These are phyloP conservation scores for Lordiphosa fenestrarum DNA, from an alignment of 2,888 invertebrate species.

Conservation along the genomic window DNA sequence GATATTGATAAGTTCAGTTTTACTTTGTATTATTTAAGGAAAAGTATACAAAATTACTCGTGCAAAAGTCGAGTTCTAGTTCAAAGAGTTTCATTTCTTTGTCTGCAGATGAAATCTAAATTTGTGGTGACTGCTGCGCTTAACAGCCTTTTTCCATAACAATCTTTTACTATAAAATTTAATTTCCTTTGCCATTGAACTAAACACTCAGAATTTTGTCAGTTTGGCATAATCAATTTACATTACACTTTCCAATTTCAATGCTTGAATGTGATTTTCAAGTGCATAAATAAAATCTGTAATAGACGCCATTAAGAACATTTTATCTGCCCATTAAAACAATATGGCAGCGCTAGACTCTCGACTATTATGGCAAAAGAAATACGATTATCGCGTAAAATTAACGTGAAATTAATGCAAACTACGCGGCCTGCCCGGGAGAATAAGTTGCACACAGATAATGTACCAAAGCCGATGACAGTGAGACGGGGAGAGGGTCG, in stretches of 20 bases:
- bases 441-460: slow-evolving; percentile 5
- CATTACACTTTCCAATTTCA: slow-evolving; percentile 13
- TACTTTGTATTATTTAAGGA: no score
- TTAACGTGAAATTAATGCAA: slow-evolving; percentile 73
- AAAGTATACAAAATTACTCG: no score
- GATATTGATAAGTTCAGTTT: no score
- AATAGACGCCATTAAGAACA: slow-evolving; percentile 68
- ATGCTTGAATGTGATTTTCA: slow-evolving; percentile 59
- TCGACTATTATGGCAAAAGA: slow-evolving; percentile 40
- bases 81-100: no score
- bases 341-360: slow-evolving; percentile 55
- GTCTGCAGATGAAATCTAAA: no score
- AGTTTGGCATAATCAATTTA: background rate
- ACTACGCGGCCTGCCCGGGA: slow-evolving; percentile 47
- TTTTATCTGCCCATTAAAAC: slow-evolving; percentile 71
- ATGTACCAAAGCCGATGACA: slow-evolving; percentile 1
- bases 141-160: no score
- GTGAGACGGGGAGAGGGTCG: background rate
- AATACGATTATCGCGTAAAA: slow-evolving; percentile 69
- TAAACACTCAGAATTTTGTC: no score
- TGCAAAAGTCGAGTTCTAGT: no score
- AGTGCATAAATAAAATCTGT: slow-evolving; percentile 71
- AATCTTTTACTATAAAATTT: no score
- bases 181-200: no score
- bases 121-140: no score